A percentile compares a stretch with the other conserved stretches of the same genome.
phyloP scores from a whole-genome alignment of 2,797 vertebrate species.

The Delichon dasypus region DNA sequence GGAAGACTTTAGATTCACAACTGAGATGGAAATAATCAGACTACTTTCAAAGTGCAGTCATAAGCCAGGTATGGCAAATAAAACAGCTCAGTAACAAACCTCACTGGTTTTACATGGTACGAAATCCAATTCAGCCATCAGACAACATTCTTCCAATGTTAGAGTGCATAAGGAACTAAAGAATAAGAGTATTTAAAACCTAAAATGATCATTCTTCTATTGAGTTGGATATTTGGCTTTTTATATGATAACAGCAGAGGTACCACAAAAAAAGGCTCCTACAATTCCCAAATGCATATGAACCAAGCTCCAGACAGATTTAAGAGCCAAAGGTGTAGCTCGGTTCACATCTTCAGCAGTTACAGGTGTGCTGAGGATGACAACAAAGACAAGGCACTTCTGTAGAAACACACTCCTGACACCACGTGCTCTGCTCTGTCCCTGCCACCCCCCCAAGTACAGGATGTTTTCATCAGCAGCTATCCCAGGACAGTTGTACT shows the following conservation, averaged over 20 bases:
- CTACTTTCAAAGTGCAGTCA: background rate
- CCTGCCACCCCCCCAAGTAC: background rate
- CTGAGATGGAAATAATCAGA: background rate
- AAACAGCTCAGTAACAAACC: background rate
- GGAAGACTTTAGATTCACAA: background rate
- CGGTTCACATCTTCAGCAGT: background rate
- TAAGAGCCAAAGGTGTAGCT: background rate
- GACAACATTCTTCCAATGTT: background rate
- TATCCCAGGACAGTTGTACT: background rate
- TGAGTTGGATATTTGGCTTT: background rate
- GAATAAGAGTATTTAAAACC: background rate
- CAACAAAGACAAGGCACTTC: background rate
- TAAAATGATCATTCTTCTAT: background rate
- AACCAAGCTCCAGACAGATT: background rate
- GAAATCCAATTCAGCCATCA: background rate
- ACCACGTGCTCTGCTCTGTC: background rate
- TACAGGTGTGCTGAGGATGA: background rate
- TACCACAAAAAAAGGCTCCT: background rate
- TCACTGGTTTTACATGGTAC: accelerated
- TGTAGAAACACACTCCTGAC: background rate
- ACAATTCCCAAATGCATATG: background rate
- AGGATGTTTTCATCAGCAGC: background rate
- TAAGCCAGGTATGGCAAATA: background rate
- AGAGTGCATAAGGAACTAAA: background rate
- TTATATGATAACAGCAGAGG: background rate